Percentiles rank a stretch among this genome's conserved stretches.
Evolutionary conservation across 1,140 invertebrate species (phyloP).

Genomic region (Pemphigus obesinymphae): DNA sequence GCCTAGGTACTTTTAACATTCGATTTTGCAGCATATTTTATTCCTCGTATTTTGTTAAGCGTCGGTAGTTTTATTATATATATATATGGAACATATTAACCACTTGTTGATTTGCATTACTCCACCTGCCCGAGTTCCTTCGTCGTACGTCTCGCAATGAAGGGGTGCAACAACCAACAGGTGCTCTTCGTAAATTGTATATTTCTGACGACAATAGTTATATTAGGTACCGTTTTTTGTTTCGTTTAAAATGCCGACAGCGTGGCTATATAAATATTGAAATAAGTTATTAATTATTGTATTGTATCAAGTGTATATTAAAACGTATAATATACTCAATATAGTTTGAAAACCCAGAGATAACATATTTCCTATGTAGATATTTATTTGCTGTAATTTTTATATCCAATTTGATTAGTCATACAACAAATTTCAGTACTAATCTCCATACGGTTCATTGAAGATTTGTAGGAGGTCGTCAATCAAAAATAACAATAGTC

Average conservation of each 20-base stretch:
- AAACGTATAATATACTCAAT: too few species aligned
- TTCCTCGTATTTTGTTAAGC: neutral
- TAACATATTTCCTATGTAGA: too few species aligned
- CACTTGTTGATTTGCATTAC: neutral
- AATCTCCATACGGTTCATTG: neutral
- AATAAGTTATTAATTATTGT: too few species aligned
- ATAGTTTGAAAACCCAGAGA: too few species aligned
- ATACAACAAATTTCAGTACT: neutral
- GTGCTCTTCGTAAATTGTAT: neutral
- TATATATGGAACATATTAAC: neutral
- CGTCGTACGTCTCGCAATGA: neutral
- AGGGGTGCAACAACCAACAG: neutral
- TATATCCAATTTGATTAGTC: too few species aligned
- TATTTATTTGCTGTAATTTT: too few species aligned
- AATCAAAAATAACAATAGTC: neutral
- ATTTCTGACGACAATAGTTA: neutral
- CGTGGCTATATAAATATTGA: too few species aligned
- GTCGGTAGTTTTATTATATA: neutral
- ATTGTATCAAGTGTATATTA: too few species aligned
- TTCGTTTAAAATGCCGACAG: too few species aligned
- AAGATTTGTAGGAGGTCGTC: neutral
- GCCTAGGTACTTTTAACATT: neutral
- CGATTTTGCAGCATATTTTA: neutral
- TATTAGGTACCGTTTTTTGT: too few species aligned
- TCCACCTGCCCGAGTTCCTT: neutral